Percentiles rank a stretch among this genome's conserved stretches.
Evolutionary conservation across 2,888 invertebrate species (phyloP).

Genomic region (Drosophila paranaensis): DNA sequence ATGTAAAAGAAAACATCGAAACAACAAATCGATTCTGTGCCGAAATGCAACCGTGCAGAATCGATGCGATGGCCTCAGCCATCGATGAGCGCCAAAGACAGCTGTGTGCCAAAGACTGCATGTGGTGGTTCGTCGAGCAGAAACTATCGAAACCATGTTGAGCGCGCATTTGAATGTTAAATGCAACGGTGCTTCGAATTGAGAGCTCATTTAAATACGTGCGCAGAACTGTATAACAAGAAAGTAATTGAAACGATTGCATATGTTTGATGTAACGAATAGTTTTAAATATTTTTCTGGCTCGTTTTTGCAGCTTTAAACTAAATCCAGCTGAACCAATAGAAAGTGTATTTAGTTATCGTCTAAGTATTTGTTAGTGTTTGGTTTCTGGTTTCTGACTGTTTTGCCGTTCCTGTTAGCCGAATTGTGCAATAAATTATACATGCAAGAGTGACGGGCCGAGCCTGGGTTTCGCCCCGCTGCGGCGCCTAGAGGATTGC

Average conservation of each 20-base stretch:
- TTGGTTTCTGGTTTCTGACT: background rate
- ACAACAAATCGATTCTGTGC: conserved; percentile 16
- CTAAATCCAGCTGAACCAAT: background rate
- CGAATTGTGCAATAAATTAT: conserved; percentile 1
- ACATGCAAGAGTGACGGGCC: background rate
- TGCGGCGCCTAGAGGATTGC: background rate
- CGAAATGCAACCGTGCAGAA: background rate
- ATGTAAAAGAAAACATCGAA: conserved; percentile 13
- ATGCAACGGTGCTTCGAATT: background rate
- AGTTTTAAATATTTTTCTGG: background rate
- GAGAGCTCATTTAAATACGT: background rate
- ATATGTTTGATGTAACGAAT: background rate
- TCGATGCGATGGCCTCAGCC: conserved; percentile 11
- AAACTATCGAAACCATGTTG: background rate
- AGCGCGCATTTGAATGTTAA: conserved; percentile 1
- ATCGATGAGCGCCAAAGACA: background rate
- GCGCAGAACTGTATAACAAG: background rate
- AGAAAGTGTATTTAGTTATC: background rate
- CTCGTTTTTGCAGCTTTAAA: too few species aligned
- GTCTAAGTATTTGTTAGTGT: background rate
- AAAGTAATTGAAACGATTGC: background rate
- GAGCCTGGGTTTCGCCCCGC: background rate
- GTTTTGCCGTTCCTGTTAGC: background rate
- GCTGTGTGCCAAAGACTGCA: background rate
- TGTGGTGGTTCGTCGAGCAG: conserved; percentile 30